Percentiles rank a stretch among this genome's conserved stretches.
Evolutionary conservation across 2,888 invertebrate species (phyloP).

Genomic region (Drosophila monieri): DNA sequence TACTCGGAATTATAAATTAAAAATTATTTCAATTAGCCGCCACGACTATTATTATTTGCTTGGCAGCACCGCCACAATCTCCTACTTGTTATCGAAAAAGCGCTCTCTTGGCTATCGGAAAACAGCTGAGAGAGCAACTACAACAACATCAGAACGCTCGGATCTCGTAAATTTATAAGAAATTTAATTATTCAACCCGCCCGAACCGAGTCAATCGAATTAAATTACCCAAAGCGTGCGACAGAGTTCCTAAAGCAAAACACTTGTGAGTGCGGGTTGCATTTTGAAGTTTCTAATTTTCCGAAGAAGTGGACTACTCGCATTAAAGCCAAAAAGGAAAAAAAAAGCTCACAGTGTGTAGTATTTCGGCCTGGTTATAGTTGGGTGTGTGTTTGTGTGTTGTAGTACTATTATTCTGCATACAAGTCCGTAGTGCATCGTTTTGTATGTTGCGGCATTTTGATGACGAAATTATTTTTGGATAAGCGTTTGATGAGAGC

Average conservation of each 20-base stretch:
- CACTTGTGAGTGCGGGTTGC: conserved; percentile 15
- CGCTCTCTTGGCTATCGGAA: conserved; percentile 18
- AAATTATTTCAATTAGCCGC: too few relatives aligned
- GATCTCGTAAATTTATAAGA: conserved; percentile 38
- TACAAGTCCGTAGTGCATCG: conserved; percentile 40
- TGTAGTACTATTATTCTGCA: conserved; percentile 30
- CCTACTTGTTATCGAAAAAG: background rate
- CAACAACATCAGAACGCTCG: conserved; percentile 35
- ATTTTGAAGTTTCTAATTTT: conserved; percentile 5
- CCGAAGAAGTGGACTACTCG: conserved; percentile 11
- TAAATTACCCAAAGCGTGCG: conserved; percentile 34
- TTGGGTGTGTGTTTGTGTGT: conserved; percentile 11
- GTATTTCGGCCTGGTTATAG: conserved; percentile 20
- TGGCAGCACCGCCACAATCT: background rate
- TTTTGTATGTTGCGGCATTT: conserved; percentile 58
- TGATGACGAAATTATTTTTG: conserved; percentile 69
- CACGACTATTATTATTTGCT: too few relatives aligned
- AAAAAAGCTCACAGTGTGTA: conserved; percentile 39
- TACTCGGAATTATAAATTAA: too few relatives aligned
- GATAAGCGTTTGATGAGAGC: conserved; percentile 64
- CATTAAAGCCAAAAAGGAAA: conserved; percentile 1
- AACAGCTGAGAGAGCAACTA: conserved; percentile 18
- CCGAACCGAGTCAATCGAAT: conserved; percentile 23
- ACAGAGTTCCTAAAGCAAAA: background rate
- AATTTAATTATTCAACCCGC: conserved; percentile 35